These are phyloP conservation scores for Drosophila multiciliata DNA, from an alignment of 2,888 invertebrate genomes.

Conservation along the genomic window DNA sequence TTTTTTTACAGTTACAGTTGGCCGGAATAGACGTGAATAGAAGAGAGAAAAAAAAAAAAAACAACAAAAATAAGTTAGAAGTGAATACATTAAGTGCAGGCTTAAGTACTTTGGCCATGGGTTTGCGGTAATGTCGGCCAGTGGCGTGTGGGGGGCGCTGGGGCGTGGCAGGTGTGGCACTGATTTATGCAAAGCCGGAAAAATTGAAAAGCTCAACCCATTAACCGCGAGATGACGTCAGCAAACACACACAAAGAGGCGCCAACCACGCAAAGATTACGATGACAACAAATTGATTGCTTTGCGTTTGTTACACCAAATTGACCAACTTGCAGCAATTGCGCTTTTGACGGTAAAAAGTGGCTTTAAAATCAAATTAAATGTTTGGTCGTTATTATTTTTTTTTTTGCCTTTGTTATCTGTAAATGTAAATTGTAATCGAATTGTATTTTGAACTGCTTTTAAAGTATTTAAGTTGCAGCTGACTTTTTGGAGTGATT, in stretches of 20 bases:
- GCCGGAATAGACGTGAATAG: slow-evolving; percentile 9
- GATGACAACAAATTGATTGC: slow-evolving; percentile 45
- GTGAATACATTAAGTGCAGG: slow-evolving; percentile 32
- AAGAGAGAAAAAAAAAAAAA: background rate
- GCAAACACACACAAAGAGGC: background rate
- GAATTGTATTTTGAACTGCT: background rate
- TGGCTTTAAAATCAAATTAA: background rate
- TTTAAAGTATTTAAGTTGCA: background rate
- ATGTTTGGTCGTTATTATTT: background rate
- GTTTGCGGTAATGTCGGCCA: slow-evolving; percentile 4
- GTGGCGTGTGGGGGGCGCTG: slow-evolving; percentile 1
- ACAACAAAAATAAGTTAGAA: too few species aligned
- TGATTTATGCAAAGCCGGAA: slow-evolving; percentile 66
- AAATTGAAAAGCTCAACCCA: slow-evolving; percentile 19
- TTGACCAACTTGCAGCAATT: background rate
- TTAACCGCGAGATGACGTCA: slow-evolving; percentile 39
- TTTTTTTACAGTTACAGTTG: background rate
- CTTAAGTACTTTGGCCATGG: slow-evolving; percentile 29
- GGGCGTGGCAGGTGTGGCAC: slow-evolving; percentile 39
- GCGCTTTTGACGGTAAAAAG: background rate
- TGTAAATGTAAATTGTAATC: background rate
- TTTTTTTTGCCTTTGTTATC: background rate
- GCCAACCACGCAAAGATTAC: background rate
- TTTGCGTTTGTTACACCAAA: background rate
- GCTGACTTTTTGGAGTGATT: background rate